phyloP scores from a whole-genome alignment of 53 echinoderm and acorn worm species.

The Arbacia lixula region DNA sequence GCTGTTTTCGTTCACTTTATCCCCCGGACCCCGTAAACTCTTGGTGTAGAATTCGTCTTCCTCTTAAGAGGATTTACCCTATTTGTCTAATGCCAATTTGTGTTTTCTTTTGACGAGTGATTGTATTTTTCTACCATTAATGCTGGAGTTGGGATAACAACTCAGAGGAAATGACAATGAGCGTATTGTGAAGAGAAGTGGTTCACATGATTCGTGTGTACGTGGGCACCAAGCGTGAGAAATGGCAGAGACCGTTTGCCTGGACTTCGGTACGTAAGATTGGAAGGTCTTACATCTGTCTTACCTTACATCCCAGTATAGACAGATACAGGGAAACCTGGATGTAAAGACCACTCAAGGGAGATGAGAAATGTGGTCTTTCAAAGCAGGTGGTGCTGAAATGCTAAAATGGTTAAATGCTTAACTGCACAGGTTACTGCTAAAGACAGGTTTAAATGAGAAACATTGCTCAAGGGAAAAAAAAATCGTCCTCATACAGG shows the following conservation, averaged over 20 bases:
- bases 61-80: constrained; percentile 42
- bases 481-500: no score
- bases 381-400: no score
- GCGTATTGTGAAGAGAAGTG: constrained; percentile 28
- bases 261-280: no score
- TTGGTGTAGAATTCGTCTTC: constrained; percentile 34
- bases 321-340: no score
- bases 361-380: no score
- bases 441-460: no score
- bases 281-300: no score
- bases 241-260: neutral
- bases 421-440: no score
- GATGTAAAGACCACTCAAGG: no score
- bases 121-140: constrained; percentile 60
- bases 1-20: constrained; percentile 45
- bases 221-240: constrained; percentile 37
- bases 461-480: no score
- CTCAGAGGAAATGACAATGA: constrained; percentile 52
- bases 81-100: constrained; percentile 59
- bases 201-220: constrained; percentile 31
- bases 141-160: constrained; percentile 58
- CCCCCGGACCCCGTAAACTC: neutral
- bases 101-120: constrained; percentile 53
- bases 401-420: no score
- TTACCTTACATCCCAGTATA: no score